A percentile compares a stretch with the other conserved stretches of the same genome.
phyloP scores from a whole-genome alignment of 2,797 vertebrate genomes.

The Chelon auratus region DNA sequence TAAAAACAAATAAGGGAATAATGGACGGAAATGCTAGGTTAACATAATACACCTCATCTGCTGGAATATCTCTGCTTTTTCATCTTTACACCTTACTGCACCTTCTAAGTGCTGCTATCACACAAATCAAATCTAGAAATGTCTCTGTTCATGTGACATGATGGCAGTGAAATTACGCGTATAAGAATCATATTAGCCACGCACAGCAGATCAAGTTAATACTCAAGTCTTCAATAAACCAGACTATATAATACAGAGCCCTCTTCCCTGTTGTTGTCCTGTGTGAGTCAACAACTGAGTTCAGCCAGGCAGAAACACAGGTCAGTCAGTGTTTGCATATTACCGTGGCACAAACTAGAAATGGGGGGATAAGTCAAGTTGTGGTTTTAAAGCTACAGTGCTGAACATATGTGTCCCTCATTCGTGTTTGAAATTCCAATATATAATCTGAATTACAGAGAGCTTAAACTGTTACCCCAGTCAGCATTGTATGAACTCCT shows the following conservation, averaged over 20 bases:
- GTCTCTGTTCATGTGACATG: conserved; percentile 27
- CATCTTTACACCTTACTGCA: conserved; percentile 36
- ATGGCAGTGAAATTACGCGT: conserved; percentile 45
- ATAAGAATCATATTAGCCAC: conserved; percentile 19
- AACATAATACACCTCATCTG: conserved; percentile 21
- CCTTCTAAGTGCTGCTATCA: conserved; percentile 31
- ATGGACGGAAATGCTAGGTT: conserved; percentile 12
- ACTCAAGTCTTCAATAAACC: conserved; percentile 31
- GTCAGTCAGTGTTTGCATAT: too few relatives aligned
- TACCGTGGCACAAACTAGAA: not conserved
- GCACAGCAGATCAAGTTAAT: conserved; percentile 18
- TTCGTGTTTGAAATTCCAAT: too few relatives aligned
- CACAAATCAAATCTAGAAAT: conserved; percentile 38
- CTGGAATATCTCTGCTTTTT: conserved; percentile 7
- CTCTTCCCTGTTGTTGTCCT: conserved; percentile 17
- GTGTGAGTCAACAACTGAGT: conserved; percentile 10
- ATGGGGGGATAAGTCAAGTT: too few relatives aligned
- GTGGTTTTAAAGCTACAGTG: too few relatives aligned
- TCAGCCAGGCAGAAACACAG: not conserved
- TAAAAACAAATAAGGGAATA: conserved; percentile 14
- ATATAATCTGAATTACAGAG: too few relatives aligned
- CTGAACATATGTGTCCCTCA: too few relatives aligned
- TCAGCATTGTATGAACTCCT: too few relatives aligned
- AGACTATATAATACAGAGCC: conserved; percentile 31
- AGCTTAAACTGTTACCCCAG: too few relatives aligned